Evolutionary conservation across 2,888 invertebrate genomes (phyloP).

Genomic region (Willowsia nigromaculata): DNA sequence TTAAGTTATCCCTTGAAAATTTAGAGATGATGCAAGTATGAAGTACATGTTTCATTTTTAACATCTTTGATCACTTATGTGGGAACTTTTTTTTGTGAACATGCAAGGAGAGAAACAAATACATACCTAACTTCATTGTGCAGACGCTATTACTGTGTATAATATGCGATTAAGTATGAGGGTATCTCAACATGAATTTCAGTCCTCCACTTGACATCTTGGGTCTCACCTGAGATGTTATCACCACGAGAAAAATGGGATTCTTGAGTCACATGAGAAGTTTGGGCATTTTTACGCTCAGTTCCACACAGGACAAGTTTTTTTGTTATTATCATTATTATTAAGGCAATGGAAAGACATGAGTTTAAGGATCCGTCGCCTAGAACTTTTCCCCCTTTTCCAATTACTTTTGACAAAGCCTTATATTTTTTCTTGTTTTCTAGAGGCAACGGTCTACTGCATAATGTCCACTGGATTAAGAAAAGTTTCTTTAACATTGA

Average conservation of each 20-base stretch:
- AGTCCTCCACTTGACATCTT: slow-evolving; percentile 47
- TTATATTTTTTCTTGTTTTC: neutral
- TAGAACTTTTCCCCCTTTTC: neutral
- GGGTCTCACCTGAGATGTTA: slow-evolving; percentile 69
- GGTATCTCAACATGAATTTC: slow-evolving; percentile 11
- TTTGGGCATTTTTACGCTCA: slow-evolving; percentile 50
- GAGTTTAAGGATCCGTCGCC: neutral
- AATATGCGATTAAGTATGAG: neutral
- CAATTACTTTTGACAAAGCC: slow-evolving; percentile 6
- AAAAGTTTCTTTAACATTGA: neutral
- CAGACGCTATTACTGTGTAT: neutral
- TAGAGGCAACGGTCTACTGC: neutral
- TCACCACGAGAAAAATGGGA: slow-evolving; percentile 58
- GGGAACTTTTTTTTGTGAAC: slow-evolving; percentile 16
- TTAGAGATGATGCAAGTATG: neutral
- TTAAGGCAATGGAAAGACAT: neutral
- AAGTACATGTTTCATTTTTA: neutral
- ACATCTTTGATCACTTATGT: slow-evolving; percentile 38
- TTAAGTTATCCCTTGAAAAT: neutral
- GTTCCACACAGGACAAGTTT: slow-evolving; percentile 41
- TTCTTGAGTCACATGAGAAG: slow-evolving; percentile 61
- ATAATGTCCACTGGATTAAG: neutral
- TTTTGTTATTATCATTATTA: neutral
- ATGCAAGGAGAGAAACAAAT: neutral
- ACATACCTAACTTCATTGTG: neutral